phyloP scores from a whole-genome alignment of 1,140 invertebrate genomes.

The Drosophila neocordata region DNA sequence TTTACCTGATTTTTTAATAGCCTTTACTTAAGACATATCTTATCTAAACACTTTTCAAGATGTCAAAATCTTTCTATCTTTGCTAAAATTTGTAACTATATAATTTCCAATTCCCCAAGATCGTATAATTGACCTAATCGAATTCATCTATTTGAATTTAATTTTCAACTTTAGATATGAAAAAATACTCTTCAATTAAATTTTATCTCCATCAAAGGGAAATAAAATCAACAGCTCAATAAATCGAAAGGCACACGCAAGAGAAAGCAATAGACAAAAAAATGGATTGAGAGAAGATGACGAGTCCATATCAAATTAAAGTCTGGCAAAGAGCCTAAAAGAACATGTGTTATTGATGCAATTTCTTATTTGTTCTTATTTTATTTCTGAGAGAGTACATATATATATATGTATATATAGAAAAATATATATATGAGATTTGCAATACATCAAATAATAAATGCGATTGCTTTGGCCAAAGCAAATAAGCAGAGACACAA shows the following conservation, averaged over 20 bases:
- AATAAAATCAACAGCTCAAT: constrained; percentile 34
- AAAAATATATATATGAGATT: constrained; percentile 41
- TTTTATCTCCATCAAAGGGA: constrained; percentile 12
- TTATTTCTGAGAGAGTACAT: background rate
- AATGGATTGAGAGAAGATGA: too few species aligned
- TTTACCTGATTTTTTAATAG: too few species aligned
- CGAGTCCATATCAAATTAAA: constrained; percentile 20
- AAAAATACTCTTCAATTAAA: constrained; percentile 20
- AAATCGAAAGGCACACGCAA: constrained; percentile 18
- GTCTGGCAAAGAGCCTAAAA: constrained; percentile 29
- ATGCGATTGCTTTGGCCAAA: constrained; percentile 54
- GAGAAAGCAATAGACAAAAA: background rate
- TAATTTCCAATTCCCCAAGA: too few species aligned
- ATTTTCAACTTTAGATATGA: constrained; percentile 7
- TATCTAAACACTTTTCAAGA: too few species aligned
- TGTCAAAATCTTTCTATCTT: too few species aligned
- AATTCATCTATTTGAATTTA: background rate
- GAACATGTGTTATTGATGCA: constrained; percentile 67
- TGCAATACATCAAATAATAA: constrained; percentile 49
- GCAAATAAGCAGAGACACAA: constrained; percentile 42
- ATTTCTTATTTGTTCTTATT: constrained; percentile 18
- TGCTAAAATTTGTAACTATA: too few species aligned
- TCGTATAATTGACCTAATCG: background rate
- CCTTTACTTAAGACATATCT: too few species aligned
- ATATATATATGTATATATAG: background rate